Evolutionary conservation across 2,888 invertebrate genomes (phyloP), one percentile per base, ranked within the genome.

Genomic region (Nomada hirtipes): DNA sequence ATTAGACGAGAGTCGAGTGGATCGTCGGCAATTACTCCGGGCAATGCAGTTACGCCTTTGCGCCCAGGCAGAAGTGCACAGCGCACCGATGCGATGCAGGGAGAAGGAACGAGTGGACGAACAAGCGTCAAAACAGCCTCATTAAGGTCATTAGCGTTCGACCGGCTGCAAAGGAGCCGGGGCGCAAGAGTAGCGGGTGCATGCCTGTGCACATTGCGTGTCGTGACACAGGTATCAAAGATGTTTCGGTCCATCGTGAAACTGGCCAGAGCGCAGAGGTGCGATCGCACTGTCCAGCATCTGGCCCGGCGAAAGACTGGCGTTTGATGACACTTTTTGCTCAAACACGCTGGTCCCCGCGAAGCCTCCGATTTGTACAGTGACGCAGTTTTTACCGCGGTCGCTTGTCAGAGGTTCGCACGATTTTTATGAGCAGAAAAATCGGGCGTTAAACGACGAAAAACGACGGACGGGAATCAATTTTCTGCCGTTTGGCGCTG

Each of bases 91-190:
- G 57, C 44, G 67, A 36, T 4, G 36, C 36, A 36, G 36, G 82
- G 67, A 84, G 42, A 11, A 26, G 55, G 60, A 50, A 86, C 79
- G 76, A 78, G 77, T 64, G 82, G 74, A 82, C 83, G 87, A 84
- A 88, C 89, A 84, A 89, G 88, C 90, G 85, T 91, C 89, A 88
- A 89, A 91, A 90, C 89, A 88, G 86, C 86, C 89, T 89, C 89
- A 91, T 91, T 91, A 91, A 85, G 88, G 86, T 87, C 86, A 90
- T 91, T 91, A 91, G 86, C 84, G 86, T 83, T 88, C 86, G 81
- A 71, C 79, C 77, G 74, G 63, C 76, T 82, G 80, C 79, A 86
- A 85, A 86, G 86, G 80, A 83, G 74, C 64, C 73, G 68, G 70
- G 74, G 75, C 75, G 77, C 72, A 81, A 79, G 79, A 83, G 84